These are phyloP conservation scores for Myotis lucifugus DNA, from an alignment of 2,113 vertebrate genomes.

Conservation along the genomic window DNA sequence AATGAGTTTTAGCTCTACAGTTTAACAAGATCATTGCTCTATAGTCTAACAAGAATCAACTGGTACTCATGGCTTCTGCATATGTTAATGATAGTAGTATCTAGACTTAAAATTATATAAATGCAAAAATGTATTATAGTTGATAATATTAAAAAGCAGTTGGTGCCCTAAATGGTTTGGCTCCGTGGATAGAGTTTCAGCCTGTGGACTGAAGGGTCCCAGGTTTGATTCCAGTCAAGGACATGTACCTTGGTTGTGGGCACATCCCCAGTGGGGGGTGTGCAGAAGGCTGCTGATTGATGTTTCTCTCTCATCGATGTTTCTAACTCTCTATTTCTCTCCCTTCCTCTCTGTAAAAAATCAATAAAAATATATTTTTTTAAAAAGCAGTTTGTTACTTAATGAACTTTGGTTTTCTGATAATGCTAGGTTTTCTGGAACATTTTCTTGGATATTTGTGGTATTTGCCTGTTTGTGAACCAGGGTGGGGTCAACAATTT, in stretches of 20 bases:
- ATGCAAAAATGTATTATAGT: neutral
- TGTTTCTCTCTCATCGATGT: no score
- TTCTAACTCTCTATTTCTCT: no score
- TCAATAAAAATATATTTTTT: neutral
- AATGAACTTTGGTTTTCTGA: neutral
- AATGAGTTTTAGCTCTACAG: neutral
- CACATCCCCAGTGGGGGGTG: no score
- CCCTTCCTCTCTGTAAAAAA: no score
- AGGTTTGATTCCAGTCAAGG: no score
- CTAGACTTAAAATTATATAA: neutral
- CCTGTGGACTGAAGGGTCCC: no score
- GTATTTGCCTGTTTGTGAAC: neutral
- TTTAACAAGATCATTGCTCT: no score
- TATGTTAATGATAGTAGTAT: neutral
- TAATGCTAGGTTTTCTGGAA: neutral
- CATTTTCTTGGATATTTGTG: neutral
- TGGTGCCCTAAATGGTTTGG: neutral
- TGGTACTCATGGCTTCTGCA: fast-evolving
- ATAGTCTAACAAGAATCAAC: neutral
- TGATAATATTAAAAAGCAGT: neutral
- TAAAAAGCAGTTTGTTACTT: neutral
- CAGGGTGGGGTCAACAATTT: neutral
- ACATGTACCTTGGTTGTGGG: no score
- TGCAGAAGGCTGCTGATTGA: no score
- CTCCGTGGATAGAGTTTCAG: no score